Evolutionary conservation across 2,888 invertebrate genomes (phyloP).

Genomic region (Drosophila suboccidentalis): DNA sequence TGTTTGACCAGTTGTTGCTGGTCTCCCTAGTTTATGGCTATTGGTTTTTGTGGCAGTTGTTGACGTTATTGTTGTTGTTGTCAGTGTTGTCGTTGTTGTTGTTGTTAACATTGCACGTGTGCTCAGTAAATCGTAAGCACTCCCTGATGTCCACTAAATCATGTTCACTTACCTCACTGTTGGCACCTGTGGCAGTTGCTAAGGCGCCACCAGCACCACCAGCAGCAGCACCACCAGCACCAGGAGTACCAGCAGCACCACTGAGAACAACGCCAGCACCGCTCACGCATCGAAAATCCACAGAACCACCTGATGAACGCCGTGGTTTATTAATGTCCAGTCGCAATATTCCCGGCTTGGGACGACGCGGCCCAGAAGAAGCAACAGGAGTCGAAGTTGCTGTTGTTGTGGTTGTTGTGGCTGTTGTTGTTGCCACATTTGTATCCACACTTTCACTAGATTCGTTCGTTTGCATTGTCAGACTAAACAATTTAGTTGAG

Average conservation of each 20-base stretch:
- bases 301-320: conserved; percentile 86
- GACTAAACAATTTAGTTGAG: conserved; percentile 1
- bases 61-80: conserved; percentile 13
- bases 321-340: conserved; percentile 86
- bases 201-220: conserved; percentile 37
- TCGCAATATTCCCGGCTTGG: conserved; percentile 86
- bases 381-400: conserved; percentile 39
- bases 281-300: conserved; percentile 85
- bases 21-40: conserved; percentile 33
- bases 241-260: conserved; percentile 1
- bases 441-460: conserved; percentile 41
- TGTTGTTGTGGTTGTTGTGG: conserved; percentile 26
- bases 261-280: conserved; percentile 9
- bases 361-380: conserved; percentile 62
- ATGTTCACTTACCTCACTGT: conserved; percentile 77
- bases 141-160: conserved; percentile 76
- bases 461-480: conserved; percentile 54
- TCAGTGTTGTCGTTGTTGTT: background rate
- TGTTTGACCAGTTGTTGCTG: conserved; percentile 55
- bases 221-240: conserved; percentile 29
- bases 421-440: conserved; percentile 5
- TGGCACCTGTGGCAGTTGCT: conserved; percentile 50
- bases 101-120: conserved; percentile 47
- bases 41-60: conserved; percentile 35
- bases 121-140: conserved; percentile 70